Evolutionary conservation across 2,113 vertebrate species (phyloP).

Genomic region (Pachycephala philippinensis): DNA sequence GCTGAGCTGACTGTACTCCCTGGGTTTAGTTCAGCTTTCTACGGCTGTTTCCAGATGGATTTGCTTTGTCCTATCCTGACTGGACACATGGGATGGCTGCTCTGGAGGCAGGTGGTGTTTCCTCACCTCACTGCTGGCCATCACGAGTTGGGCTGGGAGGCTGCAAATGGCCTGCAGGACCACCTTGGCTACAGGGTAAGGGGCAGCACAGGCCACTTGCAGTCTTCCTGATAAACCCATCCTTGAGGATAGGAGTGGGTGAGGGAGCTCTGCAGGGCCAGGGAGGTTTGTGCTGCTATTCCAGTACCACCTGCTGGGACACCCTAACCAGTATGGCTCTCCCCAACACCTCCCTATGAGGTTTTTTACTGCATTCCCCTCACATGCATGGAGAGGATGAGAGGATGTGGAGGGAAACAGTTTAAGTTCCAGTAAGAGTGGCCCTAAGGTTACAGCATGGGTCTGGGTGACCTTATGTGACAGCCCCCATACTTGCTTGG

Average conservation of each 20-base stretch:
- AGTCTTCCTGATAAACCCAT: background rate
- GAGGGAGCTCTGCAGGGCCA: accelerated
- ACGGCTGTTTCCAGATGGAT: background rate
- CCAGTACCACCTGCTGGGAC: background rate
- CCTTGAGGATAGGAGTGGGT: background rate
- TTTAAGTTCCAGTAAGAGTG: background rate
- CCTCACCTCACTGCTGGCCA: accelerated
- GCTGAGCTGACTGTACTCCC: background rate
- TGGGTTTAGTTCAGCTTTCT: background rate
- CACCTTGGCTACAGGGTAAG: background rate
- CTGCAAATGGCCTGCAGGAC: background rate
- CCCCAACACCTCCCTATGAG: too few species aligned
- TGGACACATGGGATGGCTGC: accelerated
- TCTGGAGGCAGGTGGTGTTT: background rate
- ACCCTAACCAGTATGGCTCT: background rate
- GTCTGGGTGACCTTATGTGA: background rate
- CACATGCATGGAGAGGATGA: too few species aligned
- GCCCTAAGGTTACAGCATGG: background rate
- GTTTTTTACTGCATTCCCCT: background rate
- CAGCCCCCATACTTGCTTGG: background rate
- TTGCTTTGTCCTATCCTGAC: background rate
- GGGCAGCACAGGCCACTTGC: background rate
- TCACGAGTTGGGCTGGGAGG: accelerated
- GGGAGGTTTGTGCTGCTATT: background rate
- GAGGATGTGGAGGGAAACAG: background rate